Conservation (phyloP, 2,113 vertebrate genomes). For the Stictonetta naevosa region DNA sequence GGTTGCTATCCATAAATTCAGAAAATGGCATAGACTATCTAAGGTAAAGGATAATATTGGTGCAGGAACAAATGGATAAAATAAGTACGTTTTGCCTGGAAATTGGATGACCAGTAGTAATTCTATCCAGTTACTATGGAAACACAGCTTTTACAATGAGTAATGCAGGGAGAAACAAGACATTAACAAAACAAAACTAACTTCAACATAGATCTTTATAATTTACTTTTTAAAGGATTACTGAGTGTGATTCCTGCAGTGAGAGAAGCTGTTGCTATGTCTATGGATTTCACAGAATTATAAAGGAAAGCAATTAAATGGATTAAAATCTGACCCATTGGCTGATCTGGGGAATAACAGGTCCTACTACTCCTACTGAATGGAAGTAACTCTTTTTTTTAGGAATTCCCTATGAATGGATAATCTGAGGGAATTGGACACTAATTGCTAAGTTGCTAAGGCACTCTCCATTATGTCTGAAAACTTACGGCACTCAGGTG, state of each 20-base stretch:
- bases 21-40: not conserved
- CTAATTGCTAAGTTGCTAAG: no score
- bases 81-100: not conserved
- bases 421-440: no score
- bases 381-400: not conserved
- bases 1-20: not conserved
- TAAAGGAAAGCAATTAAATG: not conserved
- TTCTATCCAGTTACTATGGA: not conserved
- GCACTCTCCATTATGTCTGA: no score
- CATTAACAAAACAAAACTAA: not conserved
- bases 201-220: not conserved
- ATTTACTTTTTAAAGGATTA: not conserved
- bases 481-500: no score
- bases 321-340: not conserved
- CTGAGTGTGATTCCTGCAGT: not conserved
- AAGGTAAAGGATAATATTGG: not conserved
- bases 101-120: not conserved
- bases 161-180: not conserved
- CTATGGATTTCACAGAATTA: not conserved
- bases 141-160: not conserved
- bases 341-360: not conserved
- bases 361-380: not conserved
- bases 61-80: not conserved
- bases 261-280: not conserved
- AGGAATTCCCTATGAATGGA: not conserved